Conservation (phyloP, 2,113 vertebrate genomes). For the Nyctibius bracteatus region DNA sequence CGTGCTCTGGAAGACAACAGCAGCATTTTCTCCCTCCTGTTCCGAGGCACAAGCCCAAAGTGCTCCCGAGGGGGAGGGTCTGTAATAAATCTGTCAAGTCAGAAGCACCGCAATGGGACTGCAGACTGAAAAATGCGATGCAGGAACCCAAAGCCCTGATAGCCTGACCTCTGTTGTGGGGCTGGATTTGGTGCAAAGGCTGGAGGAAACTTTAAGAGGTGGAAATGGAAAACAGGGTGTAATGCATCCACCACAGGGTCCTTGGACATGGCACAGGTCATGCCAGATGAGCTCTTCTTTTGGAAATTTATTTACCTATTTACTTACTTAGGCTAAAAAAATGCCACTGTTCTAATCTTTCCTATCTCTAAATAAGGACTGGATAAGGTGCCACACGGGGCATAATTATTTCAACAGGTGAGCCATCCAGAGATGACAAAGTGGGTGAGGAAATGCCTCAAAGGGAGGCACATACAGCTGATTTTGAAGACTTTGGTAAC, state of each 20-base stretch:
- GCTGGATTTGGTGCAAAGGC: not conserved
- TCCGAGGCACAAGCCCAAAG: not conserved
- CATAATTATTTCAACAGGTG: not conserved
- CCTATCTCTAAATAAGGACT: not conserved
- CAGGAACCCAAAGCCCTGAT: not conserved
- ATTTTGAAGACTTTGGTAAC: not conserved
- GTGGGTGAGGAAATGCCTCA: not conserved
- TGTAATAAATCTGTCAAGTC: not conserved
- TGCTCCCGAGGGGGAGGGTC: accelerated
- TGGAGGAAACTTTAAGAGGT: not conserved
- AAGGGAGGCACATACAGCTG: not conserved
- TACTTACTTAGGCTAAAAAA: not conserved
- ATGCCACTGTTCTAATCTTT: not conserved
- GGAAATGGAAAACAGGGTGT: not conserved
- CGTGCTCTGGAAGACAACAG: not conserved
- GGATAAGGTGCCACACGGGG: not conserved
- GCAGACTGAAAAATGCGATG: not conserved
- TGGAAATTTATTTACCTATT: not conserved
- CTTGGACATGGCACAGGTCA: accelerated
- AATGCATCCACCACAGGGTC: accelerated
- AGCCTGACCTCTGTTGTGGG: not conserved
- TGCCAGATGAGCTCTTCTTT: not conserved
- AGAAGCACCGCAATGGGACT: accelerated
- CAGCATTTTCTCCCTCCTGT: not conserved
- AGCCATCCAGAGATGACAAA: accelerated